These are phyloP conservation scores for Colletes latitarsis DNA, from an alignment of 1,140 invertebrate species.

Conservation along the genomic window DNA sequence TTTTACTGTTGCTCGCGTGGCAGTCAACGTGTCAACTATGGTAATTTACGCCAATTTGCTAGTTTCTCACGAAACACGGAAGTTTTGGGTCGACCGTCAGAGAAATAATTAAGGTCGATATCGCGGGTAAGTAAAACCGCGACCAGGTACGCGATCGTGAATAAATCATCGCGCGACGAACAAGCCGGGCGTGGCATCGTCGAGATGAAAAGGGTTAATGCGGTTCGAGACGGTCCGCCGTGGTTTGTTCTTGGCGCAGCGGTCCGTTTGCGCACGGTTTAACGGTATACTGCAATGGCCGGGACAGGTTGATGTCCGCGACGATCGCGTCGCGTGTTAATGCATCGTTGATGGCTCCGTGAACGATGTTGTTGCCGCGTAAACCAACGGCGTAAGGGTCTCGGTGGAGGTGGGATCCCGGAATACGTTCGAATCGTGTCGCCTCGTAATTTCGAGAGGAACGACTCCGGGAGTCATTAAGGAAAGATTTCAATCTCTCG, in stretches of 20 bases:
- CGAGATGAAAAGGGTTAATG: slow-evolving; percentile 22
- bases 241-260: background rate
- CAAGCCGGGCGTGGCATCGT: slow-evolving; percentile 20
- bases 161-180: slow-evolving; percentile 48
- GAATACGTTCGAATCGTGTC: no score
- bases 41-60: no score
- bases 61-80: no score
- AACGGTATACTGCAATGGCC: slow-evolving; percentile 10
- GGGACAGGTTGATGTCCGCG: background rate
- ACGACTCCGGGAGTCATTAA: no score
- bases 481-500: no score
- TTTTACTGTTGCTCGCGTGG: no score
- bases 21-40: no score
- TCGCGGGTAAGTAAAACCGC: background rate
- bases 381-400: background rate
- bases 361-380: slow-evolving; percentile 14
- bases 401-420: no score
- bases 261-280: background rate
- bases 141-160: slow-evolving; percentile 15
- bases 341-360: slow-evolving; percentile 37
- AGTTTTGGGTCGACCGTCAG: no score
- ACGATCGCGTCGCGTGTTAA: slow-evolving; percentile 16
- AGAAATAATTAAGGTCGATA: slow-evolving; percentile 46
- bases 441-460: no score
- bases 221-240: background rate